Evolutionary conservation across 2,888 invertebrate species (phyloP).

Genomic region (Stenolophus ochropezus): DNA sequence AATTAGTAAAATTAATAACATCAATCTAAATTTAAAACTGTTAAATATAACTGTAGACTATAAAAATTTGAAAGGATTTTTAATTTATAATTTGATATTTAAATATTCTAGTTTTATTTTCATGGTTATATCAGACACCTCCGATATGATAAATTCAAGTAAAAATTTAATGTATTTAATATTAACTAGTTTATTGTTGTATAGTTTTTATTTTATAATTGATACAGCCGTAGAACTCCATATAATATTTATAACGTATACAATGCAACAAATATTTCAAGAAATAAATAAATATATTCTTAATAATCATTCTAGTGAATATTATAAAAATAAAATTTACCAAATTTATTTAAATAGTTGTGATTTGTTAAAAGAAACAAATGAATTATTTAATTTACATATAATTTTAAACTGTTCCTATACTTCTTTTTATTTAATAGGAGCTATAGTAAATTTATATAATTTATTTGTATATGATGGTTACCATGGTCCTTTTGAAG

Average conservation of each 20-base stretch:
- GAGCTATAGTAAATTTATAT: no score
- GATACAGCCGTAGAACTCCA: not conserved
- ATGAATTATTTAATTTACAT: not conserved
- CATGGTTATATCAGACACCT: not conserved
- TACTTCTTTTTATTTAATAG: not conserved
- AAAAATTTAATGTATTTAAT: not conserved
- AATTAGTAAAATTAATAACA: not conserved
- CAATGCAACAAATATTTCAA: not conserved
- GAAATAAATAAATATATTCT: not conserved
- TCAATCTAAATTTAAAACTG: not conserved
- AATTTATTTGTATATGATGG: not conserved
- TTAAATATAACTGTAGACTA: not conserved
- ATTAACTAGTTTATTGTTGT: not conserved
- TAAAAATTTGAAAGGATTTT: not conserved
- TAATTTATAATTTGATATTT: not conserved
- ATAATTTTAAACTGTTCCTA: conserved; percentile 6
- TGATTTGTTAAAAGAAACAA: not conserved
- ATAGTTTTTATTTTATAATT: not conserved
- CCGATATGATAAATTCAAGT: not conserved
- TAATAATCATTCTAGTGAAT: not conserved
- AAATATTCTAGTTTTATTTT: not conserved
- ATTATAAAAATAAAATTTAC: no score
- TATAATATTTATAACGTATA: not conserved
- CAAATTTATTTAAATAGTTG: not conserved
- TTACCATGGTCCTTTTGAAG: not conserved